Percentiles rank a stretch among this genome's conserved stretches.
Evolutionary conservation across 53 echinoderm and acorn worm genomes (phyloP).

Genomic region (Temnopleurus reevesii): DNA sequence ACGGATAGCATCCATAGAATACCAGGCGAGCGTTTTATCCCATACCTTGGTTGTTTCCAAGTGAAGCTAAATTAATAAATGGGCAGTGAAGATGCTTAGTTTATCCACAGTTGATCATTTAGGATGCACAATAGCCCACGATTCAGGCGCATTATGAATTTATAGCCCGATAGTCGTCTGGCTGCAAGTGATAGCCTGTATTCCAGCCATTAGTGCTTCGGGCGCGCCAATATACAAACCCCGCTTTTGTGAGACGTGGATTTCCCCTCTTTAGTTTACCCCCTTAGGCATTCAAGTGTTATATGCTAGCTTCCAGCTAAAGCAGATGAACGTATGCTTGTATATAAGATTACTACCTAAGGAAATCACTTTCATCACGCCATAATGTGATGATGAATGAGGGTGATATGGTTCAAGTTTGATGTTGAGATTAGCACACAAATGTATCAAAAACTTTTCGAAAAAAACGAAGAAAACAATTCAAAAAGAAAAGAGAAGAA

Average conservation of each 20-base stretch:
- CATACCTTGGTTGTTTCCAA: not conserved
- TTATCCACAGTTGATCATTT: slow-evolving; percentile 56
- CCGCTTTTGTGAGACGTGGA: slow-evolving; percentile 28
- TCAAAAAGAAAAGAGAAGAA: not conserved
- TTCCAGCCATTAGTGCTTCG: slow-evolving; percentile 44
- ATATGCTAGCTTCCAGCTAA: slow-evolving; percentile 21
- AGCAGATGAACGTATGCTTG: slow-evolving; percentile 8
- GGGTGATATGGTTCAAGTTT: not conserved
- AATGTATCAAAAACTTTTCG: not conserved
- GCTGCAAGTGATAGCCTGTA: slow-evolving; percentile 35
- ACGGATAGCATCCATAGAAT: not conserved
- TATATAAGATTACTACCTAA: slow-evolving; percentile 11
- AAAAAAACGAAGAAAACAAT: too few relatives aligned
- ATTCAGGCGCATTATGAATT: slow-evolving; percentile 58
- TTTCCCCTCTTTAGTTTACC: slow-evolving; percentile 2
- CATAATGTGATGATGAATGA: not conserved
- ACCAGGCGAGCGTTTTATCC: not conserved
- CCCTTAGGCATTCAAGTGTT: slow-evolving; percentile 35
- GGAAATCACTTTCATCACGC: not conserved
- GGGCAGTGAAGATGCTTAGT: slow-evolving; percentile 52
- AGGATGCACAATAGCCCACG: slow-evolving; percentile 61
- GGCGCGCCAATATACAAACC: slow-evolving; percentile 52
- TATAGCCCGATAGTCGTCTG: slow-evolving; percentile 51
- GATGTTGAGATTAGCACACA: not conserved
- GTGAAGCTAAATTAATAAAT: slow-evolving; percentile 59